A percentile compares a stretch with the other conserved stretches of the same genome.
Conservation (phyloP, 2,888 invertebrate genomes). For the Caenorhabditis sp. region DNA sequence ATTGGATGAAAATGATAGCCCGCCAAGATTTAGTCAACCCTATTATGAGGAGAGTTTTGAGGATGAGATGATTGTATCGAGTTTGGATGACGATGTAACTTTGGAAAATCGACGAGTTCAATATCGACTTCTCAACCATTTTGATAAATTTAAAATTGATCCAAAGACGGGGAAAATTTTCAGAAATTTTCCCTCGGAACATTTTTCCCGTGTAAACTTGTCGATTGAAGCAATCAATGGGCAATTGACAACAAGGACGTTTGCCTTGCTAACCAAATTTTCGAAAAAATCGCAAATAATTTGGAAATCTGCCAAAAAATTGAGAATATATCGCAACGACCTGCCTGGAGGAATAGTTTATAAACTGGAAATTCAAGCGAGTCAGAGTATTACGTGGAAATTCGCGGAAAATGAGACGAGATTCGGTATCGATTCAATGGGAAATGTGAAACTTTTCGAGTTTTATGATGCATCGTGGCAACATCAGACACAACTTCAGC, state of each 20-base stretch:
- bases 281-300: background rate
- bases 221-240: conserved; percentile 22
- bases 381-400: conserved; percentile 13
- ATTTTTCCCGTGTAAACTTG: conserved; percentile 9
- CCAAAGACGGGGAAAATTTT: conserved; percentile 10
- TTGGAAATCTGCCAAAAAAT: conserved; percentile 6
- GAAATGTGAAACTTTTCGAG: conserved; percentile 12
- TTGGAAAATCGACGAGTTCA: conserved; percentile 8
- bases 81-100: conserved; percentile 16
- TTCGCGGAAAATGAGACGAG: conserved; percentile 7
- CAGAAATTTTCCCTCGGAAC: no score
- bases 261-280: conserved; percentile 15
- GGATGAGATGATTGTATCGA: conserved; percentile 1
- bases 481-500: background rate
- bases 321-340: conserved; percentile 22
- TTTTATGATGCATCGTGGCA: conserved; percentile 1
- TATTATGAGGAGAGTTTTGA: background rate
- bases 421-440: conserved; percentile 12
- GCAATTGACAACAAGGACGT: background rate
- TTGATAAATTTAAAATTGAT: conserved; percentile 14
- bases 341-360: conserved; percentile 7
- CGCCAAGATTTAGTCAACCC: conserved; percentile 18
- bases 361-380: conserved; percentile 17
- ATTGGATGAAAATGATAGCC: conserved; percentile 40
- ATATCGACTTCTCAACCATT: conserved; percentile 20